Conservation (phyloP, 2,113 vertebrate genomes). For the Paracyprichromis sp. region DNA sequence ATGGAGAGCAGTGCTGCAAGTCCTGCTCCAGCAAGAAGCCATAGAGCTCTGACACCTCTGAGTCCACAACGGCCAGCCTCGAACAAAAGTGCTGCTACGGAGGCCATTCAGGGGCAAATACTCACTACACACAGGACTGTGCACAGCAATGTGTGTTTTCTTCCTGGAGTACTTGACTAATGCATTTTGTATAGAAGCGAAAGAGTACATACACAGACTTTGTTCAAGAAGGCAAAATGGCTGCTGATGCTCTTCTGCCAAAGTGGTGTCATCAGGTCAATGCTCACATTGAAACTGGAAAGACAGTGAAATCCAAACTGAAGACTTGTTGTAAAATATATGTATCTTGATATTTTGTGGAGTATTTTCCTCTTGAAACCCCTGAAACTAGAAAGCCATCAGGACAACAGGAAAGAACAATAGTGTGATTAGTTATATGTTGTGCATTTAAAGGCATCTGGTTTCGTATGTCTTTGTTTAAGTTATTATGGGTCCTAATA, state of each 20-base stretch:
- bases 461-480: slow-evolving; percentile 52
- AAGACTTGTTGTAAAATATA: slow-evolving; percentile 21
- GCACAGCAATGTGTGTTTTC: not conserved
- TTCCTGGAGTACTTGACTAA: slow-evolving; percentile 65
- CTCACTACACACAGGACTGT: slow-evolving; percentile 22
- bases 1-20: slow-evolving; percentile 92
- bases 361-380: slow-evolving; percentile 18
- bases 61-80: not conserved
- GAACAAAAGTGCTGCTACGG: not conserved
- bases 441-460: slow-evolving; percentile 45
- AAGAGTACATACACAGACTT: not conserved
- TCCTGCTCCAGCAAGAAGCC: slow-evolving; percentile 84
- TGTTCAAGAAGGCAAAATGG: not conserved
- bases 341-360: slow-evolving; percentile 10
- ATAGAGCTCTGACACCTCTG: not conserved
- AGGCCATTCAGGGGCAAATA: not conserved
- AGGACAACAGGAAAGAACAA: slow-evolving; percentile 17
- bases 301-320: not conserved
- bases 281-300: slow-evolving; percentile 27
- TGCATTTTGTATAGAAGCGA: slow-evolving; percentile 8
- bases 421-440: slow-evolving; percentile 30
- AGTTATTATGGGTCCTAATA: slow-evolving; percentile 60
- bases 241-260: slow-evolving; percentile 9
- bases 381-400: slow-evolving; percentile 47
- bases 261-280: not conserved